Evolutionary conservation across 2,113 vertebrate genomes (phyloP), one percentile per base, ranked within the genome.

Genomic region (Poicephalus meyeri): DNA sequence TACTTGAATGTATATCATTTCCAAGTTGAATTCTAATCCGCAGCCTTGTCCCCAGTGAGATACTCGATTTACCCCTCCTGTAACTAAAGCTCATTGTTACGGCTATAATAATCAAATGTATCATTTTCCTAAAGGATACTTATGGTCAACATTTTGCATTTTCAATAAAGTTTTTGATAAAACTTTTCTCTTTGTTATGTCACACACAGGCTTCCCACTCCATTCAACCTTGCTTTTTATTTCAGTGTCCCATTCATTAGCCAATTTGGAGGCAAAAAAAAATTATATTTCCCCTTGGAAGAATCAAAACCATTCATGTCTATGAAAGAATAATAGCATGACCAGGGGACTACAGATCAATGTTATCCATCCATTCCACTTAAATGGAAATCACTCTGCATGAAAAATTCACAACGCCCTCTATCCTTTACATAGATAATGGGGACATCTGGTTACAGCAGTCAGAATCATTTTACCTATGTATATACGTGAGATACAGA

Each of bases 351-450:
- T 82, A 77, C 55, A 95, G 93, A 96, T 93, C 96, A 95, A 90
- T 95, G 92, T 91, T 96, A 94, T 96, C 91, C 93, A 91, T 58
- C 56, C 56, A 58, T 58, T 35, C 56, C 95, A 96, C 91, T 97
- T 97, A 96, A 94, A 91, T 91, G 91, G 93, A 96, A 94, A 95
- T 93, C 89, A 80, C 80, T 94, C 91, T 63, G 80, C 91, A 96
- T 96, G 96, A 97, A 92, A 96, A 96, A 96, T 96, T 97, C 84
- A 96, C 80, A 55, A 97, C 92, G 89, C 53, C 80, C 86, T 97
- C 91, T 96, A 91, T 95, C 87, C 85, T 95, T 95, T 80, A 92
- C 77, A 50, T 60, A 88, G 58, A 83, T 95, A 94, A 94, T 96
- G 91, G 94, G 83, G 88, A 94, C 95, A 95, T 95, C 89, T 95